Percentiles rank a stretch among this genome's conserved stretches.
Evolutionary conservation across 2,888 invertebrate genomes (phyloP).

Genomic region (Scaptomyza polygonia): DNA sequence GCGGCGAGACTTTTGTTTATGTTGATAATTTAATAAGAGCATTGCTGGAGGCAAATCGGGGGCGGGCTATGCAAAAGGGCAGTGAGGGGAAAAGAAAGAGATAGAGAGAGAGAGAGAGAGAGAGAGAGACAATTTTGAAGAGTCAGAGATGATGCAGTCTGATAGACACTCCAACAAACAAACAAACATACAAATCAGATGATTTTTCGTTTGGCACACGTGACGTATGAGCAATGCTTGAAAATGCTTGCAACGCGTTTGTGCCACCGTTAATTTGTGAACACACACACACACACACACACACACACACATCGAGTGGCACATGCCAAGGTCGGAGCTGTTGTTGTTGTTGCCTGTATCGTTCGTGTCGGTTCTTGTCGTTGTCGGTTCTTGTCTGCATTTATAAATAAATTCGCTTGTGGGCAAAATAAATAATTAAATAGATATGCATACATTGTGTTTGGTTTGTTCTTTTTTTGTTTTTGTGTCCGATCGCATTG

Average conservation of each 20-base stretch:
- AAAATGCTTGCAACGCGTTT: conserved; percentile 28
- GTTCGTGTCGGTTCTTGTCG: conserved; percentile 18
- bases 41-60: conserved; percentile 50
- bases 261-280: conserved; percentile 52
- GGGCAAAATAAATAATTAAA: conserved; percentile 76
- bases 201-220: conserved; percentile 44
- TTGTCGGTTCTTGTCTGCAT: conserved; percentile 58
- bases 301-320: conserved; percentile 23
- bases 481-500: conserved; percentile 44
- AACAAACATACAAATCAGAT: not conserved
- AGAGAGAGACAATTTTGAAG: not conserved
- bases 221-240: conserved; percentile 56
- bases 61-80: not conserved
- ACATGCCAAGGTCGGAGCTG: conserved; percentile 53
- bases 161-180: not conserved
- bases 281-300: conserved; percentile 1
- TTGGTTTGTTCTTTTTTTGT: not conserved
- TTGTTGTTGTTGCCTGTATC: conserved; percentile 22
- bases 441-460: conserved; percentile 59
- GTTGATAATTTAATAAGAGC: conserved; percentile 78
- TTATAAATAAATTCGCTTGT: conserved; percentile 69
- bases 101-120: not conserved
- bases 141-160: conserved; percentile 1
- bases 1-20: conserved; percentile 73
- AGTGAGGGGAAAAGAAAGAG: not conserved